phyloP scores from a whole-genome alignment of 2,113 vertebrate species.

The Melanerpes aurifrons region DNA sequence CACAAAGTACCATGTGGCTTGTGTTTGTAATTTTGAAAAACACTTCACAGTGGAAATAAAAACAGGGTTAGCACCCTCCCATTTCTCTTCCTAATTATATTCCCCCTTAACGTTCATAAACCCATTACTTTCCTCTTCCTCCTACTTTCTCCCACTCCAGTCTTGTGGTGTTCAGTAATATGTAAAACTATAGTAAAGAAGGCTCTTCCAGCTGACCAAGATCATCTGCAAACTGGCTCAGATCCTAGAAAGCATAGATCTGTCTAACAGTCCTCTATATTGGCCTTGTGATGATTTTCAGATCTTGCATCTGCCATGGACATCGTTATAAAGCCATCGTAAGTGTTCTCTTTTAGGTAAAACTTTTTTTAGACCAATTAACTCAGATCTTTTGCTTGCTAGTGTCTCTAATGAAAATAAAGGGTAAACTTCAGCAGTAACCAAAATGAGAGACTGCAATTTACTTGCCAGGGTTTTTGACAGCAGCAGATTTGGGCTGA shows the following conservation, averaged over 20 bases:
- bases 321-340: not conserved
- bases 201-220: not conserved
- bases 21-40: not conserved
- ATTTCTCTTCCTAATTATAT: not conserved
- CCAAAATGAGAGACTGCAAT: not conserved
- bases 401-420: not conserved
- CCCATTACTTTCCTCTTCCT: not conserved
- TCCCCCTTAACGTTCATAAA: not conserved
- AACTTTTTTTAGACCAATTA: not conserved
- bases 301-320: rapidly evolving
- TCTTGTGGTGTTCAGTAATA: not conserved
- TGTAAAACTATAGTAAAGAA: not conserved
- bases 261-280: not conserved
- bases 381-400: not conserved
- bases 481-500: not conserved
- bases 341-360: not conserved
- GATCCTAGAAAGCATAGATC: rapidly evolving
- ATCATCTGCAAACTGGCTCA: not conserved
- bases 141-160: not conserved
- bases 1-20: not conserved
- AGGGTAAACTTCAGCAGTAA: not conserved
- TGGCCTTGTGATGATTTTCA: not conserved
- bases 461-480: not conserved
- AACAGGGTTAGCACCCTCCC: not conserved
- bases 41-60: not conserved